Evolutionary conservation across 1,140 invertebrate genomes (phyloP), one percentile per base, ranked within the genome.

Genomic region (Papilio aristodemus): DNA sequence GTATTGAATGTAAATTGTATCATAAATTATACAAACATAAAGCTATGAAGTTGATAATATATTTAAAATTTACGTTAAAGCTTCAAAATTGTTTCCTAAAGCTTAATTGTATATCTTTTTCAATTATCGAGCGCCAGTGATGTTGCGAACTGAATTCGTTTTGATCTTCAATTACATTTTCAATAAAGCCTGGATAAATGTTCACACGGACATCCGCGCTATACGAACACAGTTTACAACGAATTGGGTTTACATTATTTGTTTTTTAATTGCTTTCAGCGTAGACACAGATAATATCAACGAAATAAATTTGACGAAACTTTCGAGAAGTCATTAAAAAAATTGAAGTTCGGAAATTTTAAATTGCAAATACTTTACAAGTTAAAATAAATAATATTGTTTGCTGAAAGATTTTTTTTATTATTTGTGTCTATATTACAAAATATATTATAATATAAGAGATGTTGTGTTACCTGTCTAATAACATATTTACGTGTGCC

Each of bases 401-500:
- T 32, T 58, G 19, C 1, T n/a, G 0, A 59, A 32, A 13, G 6
- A 32, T 58, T 3, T 13, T 50, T 13, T 63, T 41, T 64, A 64
- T 64, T 64, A 46, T 43, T 7, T 72, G 36, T 76, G 67, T 25
- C 38, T 57, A 43, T 25, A 13, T 13, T 9, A 8, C 13, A 58
- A 11, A 25, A 41, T 64, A 39, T 43, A 32, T 25, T 1, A n/a
- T n/a, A n/a, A n/a, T 22, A 43, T 7, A 64, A n/a, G n/a, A n/a
- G 10, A 14, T 32, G 7, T 67, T 54, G 60, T 69, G 32, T 37
- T 19, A 32, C 54, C 43, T 70, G 10, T 77, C 71, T 75, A 22
- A 73, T 66, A 72, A 73, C 68, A 71, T 71, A 32, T 64, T 50
- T 79, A 58, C 78, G 73, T 88, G 80, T 82, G 73, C 76, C 92